Evolutionary conservation across 2,113 vertebrate species (phyloP), one percentile per base, ranked within the genome.

Genomic region (Suncus etruscus): DNA sequence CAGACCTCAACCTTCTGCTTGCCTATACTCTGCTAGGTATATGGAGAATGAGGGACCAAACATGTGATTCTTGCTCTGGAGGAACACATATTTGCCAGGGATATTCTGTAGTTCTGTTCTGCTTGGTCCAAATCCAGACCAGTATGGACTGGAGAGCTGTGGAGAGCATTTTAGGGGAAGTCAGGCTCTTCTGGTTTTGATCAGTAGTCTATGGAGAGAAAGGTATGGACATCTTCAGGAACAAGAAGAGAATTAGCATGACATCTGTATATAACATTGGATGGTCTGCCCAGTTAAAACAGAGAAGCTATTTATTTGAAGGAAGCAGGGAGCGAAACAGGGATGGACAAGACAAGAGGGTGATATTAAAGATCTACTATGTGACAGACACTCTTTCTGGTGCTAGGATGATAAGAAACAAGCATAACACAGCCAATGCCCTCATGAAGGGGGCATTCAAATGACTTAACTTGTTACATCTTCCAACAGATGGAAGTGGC

Each of bases 401-500:
- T 73, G 14, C 51, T 88, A 39, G 47, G 48, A 83, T 79, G 10
- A 76, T 25, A 73, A 73, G 58, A 91, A 83, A 92, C 27, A 22
- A 74, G 68, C 14, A 7, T 65, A 86, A 74, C 29, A 58, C 88
- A 83, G 39, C 81, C 65, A 58, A 48, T 74, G 68, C 32, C 65
- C 29, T 95, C 54, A n/a, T 4, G n/a, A 81, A 81, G 16, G 8
- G 75, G 58, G 50, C 74, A 87, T 87, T 89, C 86, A 29, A 89
- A 86, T 47, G 65, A 80, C 66, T 48, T 69, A 84, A 29, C 68
- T 83, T 93, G 58, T 16, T 68, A 77, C 39, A 86, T 7, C 25
- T 76, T 39, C 86, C 92, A 63, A 77, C n/a, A 86, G 84, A 77
- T 86, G 76, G 6, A 12, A 88, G n/a, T 83, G 68, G 63, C 29